Conservation (phyloP, 1,140 invertebrate species). For the Drosophila quadrilineata region DNA sequence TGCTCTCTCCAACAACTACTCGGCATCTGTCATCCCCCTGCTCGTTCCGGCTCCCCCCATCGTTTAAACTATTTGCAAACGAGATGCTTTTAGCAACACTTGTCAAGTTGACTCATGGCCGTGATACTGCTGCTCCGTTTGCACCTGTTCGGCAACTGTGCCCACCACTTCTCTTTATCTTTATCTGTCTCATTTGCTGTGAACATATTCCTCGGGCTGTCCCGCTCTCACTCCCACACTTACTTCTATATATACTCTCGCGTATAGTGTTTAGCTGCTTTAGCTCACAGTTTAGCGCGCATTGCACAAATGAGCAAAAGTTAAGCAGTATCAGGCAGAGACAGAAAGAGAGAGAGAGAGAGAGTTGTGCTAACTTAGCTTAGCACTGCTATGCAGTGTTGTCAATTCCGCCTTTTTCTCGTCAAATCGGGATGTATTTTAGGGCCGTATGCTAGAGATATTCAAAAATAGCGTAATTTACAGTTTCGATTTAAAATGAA, state of each 20-base stretch:
- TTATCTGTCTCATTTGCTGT: not conserved
- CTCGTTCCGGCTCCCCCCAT: not conserved
- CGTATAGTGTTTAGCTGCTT: conserved; percentile 15
- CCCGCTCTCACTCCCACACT: not conserved
- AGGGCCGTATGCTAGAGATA: too few species aligned
- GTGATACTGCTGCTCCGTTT: conserved; percentile 34
- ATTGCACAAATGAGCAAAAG: conserved; percentile 71
- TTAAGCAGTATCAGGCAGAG: conserved; percentile 48
- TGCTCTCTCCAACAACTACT: not conserved
- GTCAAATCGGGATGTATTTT: too few species aligned
- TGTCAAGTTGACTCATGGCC: conserved; percentile 61
- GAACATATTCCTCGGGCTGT: not conserved
- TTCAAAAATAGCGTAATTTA: too few species aligned
- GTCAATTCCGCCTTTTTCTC: too few species aligned
- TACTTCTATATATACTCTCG: too few species aligned
- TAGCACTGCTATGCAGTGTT: too few species aligned
- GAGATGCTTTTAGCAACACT: conserved; percentile 44
- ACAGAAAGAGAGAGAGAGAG: not conserved
- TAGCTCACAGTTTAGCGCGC: conserved; percentile 36
- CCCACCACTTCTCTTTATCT: conserved; percentile 6
- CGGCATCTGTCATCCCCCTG: too few species aligned
- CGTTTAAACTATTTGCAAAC: conserved; percentile 4
- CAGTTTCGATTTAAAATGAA: too few species aligned
- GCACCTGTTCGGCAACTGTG: conserved; percentile 23
- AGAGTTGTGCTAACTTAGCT: too few species aligned